Base-by-base conservation (phyloP, 53 echinoderm and acorn worm genomes). In the Patiria pectinifera region DNA sequence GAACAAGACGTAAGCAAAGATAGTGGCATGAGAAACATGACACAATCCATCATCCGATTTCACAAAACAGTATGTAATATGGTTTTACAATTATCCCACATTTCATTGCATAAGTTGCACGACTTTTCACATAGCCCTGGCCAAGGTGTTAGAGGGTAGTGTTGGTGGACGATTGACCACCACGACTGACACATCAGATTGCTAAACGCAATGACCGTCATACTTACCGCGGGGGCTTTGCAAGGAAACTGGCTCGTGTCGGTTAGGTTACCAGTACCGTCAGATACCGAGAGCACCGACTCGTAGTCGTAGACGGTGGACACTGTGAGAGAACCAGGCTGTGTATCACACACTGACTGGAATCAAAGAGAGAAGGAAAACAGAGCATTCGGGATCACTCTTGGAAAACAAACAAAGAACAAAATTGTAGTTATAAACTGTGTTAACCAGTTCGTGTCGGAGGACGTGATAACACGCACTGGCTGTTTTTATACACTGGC, bases 201-300 rank as follows among this genome's bases (percentile, higher is more conserved):
- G 35, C 35, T 35, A 0, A 43, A 11, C 44, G 11, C 47, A 24
- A 74, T 24, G 21, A 74, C 24, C 6, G 24, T 3, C 75, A 3
- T 71, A 94, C 94, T 87, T 69, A 94, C 94, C 6, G 79, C 84
- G 13, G 94, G 94, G 25, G 92, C 88, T 22, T 59, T 71, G 79
- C 94, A 94, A 19, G 79, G 25, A 35, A 62, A 74, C 84, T 24
- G 16, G 19, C 69, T 66, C 19, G 45, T 47, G 43, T 74, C 75
- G 47, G 90, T 48, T 62, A 45, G 22, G 46, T 53, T 63, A 8
- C 59, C 62, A 44, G 80, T 81, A 47, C 48, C 88, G 11, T 92
- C 88, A 53, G 63, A 35, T 84, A 43, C 44, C 11, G 13, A 18
- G 69, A 75, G 24, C 47, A 3, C 22, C 71, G 19, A 83, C 14